Base-by-base conservation (phyloP, 2,113 vertebrate species). In the Podarcis muralis region DNA sequence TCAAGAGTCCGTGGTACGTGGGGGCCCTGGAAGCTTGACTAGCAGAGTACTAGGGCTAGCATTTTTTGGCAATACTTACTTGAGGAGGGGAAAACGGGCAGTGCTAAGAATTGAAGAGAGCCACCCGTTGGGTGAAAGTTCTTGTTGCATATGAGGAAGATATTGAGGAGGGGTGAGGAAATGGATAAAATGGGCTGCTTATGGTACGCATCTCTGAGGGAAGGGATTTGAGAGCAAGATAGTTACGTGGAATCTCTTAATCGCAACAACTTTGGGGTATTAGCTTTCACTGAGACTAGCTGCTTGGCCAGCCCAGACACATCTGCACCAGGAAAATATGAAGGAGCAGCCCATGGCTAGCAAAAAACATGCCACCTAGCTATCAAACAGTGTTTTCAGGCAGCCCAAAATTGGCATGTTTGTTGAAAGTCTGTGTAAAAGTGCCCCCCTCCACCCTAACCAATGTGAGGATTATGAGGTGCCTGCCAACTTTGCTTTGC, bases 401-500 rank as follows among this genome's bases (percentile, higher is more conserved):
- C 40, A 83, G 94, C 30, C 66, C 20, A 37, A 83, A 53, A 20
- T 43, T 84, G 66, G 43, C 40, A 4, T 32, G 40, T 72, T 32
- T 16, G 37, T 32, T 68, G 43, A 84, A 57, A 53, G 43, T 13
- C 68, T 48, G 11, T 72, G 68, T 23, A 53, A 22, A 22, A 71
- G 30, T n/a, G 4, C 69, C 30, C 48, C 18, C 22, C 27, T 32
- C 59, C n/a, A n/a, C 6, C 18, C 1, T 22, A n/a, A 25, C 20
- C n/a, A 32, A n/a, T 3, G 23, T 74, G 53, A 62, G 23, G 66
- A 59, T 72, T 59, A 23, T 23, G 84, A 81, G 13, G 48, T 81
- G 90, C 91, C 71, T 91, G 65, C 93, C 78, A 81, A 71, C 81
- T 77, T 92, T 93, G 90, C 84, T 93, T 93, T 82, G 87, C 25